Base-by-base conservation (phyloP, 2,797 vertebrate genomes). In the Chrosomus eos region DNA sequence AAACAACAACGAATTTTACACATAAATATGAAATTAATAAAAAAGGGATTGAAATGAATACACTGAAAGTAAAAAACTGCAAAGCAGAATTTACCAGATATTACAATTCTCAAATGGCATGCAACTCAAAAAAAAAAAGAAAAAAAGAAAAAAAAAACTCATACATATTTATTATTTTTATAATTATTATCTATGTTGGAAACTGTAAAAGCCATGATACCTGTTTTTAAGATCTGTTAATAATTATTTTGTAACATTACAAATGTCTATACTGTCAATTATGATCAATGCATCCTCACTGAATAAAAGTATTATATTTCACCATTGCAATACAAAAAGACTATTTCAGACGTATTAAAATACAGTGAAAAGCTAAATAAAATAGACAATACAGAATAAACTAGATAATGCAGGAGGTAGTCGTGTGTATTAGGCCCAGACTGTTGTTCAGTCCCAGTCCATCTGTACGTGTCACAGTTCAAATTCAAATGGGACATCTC, bases 401-500 rank as follows among this genome's bases (percentile, higher is more conserved):
- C 5, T 2, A 40, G 7, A 78, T 21, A 43, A 28, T 31, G 1
- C 45, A 67, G 33, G 23, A 76, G 28, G 23, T 43, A 60, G 16
- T 13, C 23, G 23, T 55, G 77, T 64, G n/a, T 14, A 36, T 74
- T 40, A 68, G 28, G 8, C 70, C 38, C 11, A 8, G n/a, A 48
- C 23, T 76, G 36, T 75, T 80, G 64, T 79, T 66, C 36, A 45
- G 18, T 66, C 77, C 40, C 60, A 77, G 16, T 62, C 75, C 9
- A 26, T 60, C 81, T n/a, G 9, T 77, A 60, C 11, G 5, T 48
- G 26, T 73, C 58, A 21, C 71, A 14, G 38, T 79, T 79, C 31
- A 88, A 71, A 80, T 55, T 51, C 36, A 66, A 72, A 31, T 38
- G 64, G 75, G 76, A 55, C 70, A 70, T 66, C 21, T 85, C 70